Evolutionary conservation across 2,113 vertebrate genomes (phyloP), one percentile per base, ranked within the genome.

Genomic region (Pyrgilauda ruficollis): DNA sequence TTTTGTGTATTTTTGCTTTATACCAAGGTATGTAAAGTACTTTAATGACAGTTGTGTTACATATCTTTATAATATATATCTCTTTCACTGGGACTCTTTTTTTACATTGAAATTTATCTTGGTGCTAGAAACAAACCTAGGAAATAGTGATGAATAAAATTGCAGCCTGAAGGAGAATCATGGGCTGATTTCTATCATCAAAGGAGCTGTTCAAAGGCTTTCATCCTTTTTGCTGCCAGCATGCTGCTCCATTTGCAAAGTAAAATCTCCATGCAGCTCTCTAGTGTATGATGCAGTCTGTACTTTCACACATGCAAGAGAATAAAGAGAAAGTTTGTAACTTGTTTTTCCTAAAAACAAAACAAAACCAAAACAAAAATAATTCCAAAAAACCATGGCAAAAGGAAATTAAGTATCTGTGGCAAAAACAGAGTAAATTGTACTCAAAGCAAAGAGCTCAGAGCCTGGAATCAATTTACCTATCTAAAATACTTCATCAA

Each of bases 171-270:
- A 89, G 69, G 39, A 94, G 85, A 84, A 84, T 85, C 66, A 85
- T 66, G 67, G 79, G 46, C 72, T 92, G 81, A 92, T 96, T 94
- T 93, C 78, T 83, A 74, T 81, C 53, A 52, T 95, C 93, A 92
- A 93, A 97, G 91, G 93, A 92, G 31, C 75, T 86, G 84, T 97
- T 97, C 92, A 94, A 97, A 97, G 89, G 79, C 90, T 93, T 97
- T 96, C 70, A 91, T 61, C 66, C 62, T 95, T 97, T 94, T 79
- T 91, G 47, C 87, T 95, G 86, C 87, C 87, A 97, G 89, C 72
- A 88, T 64, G 74, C 16, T 87, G 69, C 79, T 88, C 62, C 89
- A 83, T 90, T 96, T 95, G 80, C 72, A 72, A 96, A 97, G 78
- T 84, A 94, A 90, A 88, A 97, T 91, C 77, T 89, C 64, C 44